A percentile compares a stretch with the other conserved stretches of the same genome.
These are phyloP conservation scores for Spheniscus mendiculus DNA, from an alignment of 2,113 vertebrate species.

Conservation along the genomic window DNA sequence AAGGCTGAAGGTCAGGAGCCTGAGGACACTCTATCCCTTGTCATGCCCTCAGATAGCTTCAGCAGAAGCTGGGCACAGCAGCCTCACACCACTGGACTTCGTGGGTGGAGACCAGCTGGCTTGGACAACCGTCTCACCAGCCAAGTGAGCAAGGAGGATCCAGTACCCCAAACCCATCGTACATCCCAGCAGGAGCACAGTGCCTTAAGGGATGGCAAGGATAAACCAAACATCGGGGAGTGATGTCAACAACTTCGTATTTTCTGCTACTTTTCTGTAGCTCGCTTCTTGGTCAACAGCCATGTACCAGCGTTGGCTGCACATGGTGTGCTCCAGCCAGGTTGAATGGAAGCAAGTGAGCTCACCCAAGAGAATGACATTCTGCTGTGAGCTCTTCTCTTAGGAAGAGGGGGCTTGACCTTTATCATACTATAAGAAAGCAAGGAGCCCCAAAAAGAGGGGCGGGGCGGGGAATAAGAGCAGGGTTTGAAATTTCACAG, in stretches of 20 bases:
- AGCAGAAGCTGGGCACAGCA: background rate
- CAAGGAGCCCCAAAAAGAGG: background rate
- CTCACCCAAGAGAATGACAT: background rate
- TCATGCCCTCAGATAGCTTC: background rate
- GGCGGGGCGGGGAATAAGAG: background rate
- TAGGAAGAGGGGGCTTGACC: background rate
- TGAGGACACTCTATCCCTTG: background rate
- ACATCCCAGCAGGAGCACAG: background rate
- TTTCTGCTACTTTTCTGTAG: background rate
- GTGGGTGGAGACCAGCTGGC: background rate
- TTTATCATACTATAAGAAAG: background rate
- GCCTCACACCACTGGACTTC: background rate
- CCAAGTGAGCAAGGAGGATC: background rate
- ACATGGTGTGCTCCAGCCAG: background rate
- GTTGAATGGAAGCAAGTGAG: background rate
- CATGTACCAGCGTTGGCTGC: accelerated
- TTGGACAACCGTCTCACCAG: background rate
- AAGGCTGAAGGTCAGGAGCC: background rate
- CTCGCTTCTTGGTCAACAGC: background rate
- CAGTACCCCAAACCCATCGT: background rate
- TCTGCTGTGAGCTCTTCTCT: background rate
- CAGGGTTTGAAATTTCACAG: background rate
- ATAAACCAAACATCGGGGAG: background rate
- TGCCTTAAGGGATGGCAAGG: background rate
- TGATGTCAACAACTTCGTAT: background rate